phyloP scores from a whole-genome alignment of 1,140 invertebrate genomes.

The Atta texana region DNA sequence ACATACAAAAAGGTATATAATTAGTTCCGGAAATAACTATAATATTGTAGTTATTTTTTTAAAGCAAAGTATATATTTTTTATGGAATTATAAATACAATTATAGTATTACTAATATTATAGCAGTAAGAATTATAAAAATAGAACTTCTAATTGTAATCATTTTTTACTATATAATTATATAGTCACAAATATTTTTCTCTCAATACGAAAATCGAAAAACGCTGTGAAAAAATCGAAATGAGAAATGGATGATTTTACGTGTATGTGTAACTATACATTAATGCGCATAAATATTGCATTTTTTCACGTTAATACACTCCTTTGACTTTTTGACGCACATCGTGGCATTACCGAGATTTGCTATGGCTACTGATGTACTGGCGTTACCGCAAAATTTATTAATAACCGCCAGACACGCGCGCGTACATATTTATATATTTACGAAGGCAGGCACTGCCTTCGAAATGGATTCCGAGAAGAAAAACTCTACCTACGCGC shows the following conservation, averaged over 20 bases:
- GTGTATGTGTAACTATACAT: neutral
- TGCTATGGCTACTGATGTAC: conserved; percentile 27
- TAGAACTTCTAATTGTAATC: too few relatives aligned
- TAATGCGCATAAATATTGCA: conserved; percentile 38
- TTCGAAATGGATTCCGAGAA: conserved; percentile 61
- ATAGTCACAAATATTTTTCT: neutral
- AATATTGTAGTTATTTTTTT: too few relatives aligned
- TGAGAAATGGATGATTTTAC: neutral
- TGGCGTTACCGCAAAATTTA: conserved; percentile 62
- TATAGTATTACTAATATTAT: too few relatives aligned
- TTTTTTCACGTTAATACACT: conserved; percentile 30
- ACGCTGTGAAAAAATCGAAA: neutral
- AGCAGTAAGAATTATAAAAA: too few relatives aligned
- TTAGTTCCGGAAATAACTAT: too few relatives aligned
- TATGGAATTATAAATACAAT: too few relatives aligned
- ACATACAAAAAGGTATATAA: too few relatives aligned
- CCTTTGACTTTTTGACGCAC: conserved; percentile 13
- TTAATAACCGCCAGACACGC: conserved; percentile 68
- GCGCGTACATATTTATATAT: conserved; percentile 60
- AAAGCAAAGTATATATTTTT: too few relatives aligned
- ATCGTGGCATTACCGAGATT: conserved; percentile 41
- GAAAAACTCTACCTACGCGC: conserved; percentile 52
- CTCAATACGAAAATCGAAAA: neutral
- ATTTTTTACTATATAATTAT: too few relatives aligned
- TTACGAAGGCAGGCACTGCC: conserved; percentile 47